These are phyloP conservation scores for Antechinus stuartii DNA, from an alignment of 2,113 vertebrate species.

Conservation along the genomic window DNA sequence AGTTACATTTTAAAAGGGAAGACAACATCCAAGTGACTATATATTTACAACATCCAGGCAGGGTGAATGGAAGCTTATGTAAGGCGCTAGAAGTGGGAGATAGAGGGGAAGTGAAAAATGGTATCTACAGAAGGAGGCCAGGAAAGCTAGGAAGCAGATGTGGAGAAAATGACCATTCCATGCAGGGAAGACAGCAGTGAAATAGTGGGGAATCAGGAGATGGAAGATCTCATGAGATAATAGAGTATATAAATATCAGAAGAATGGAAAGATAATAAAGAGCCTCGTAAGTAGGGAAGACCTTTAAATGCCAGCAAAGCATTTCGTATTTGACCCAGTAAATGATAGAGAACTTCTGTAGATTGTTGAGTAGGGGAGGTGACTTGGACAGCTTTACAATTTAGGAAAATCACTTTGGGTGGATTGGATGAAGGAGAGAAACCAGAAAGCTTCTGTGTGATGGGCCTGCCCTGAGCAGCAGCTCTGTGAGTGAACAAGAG, in stretches of 20 bases:
- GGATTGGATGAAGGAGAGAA: not conserved
- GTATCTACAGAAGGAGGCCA: not conserved
- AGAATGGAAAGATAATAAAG: not conserved
- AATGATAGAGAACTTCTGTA: not conserved
- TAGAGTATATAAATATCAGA: not conserved
- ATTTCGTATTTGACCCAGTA: not conserved
- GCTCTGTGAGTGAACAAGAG: not conserved
- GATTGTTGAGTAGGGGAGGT: not conserved
- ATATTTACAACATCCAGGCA: not conserved
- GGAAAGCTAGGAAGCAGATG: not conserved
- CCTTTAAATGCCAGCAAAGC: not conserved
- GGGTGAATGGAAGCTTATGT: not conserved
- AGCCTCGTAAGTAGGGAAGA: not conserved
- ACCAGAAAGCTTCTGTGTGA: not conserved
- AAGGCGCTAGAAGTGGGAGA: not conserved
- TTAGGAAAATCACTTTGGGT: not conserved
- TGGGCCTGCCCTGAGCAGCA: not conserved
- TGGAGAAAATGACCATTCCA: not conserved
- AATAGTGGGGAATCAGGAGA: not conserved
- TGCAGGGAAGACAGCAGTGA: not conserved
- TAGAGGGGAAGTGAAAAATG: too few species aligned
- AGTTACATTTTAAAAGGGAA: not conserved
- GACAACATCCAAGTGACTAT: not conserved
- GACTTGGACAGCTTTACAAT: not conserved
- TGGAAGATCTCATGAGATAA: not conserved